A percentile compares a stretch with the other conserved stretches of the same genome.
Evolutionary conservation across 1,140 invertebrate species (phyloP).

Genomic region (Cecropterus lyciades): DNA sequence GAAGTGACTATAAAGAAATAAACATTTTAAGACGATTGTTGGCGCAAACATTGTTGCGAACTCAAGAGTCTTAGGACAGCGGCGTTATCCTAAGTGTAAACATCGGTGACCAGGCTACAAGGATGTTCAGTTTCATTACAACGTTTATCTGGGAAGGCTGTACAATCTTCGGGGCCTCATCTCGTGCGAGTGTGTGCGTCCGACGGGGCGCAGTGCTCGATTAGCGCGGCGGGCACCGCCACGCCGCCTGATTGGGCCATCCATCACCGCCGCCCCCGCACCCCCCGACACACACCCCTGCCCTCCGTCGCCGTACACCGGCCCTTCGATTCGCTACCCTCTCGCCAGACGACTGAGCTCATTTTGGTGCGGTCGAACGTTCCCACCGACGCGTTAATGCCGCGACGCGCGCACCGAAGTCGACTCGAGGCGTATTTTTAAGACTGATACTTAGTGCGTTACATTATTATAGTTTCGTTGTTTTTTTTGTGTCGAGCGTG

Average conservation of each 20-base stretch:
- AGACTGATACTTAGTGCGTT: slow-evolving; percentile 80
- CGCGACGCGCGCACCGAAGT: slow-evolving; percentile 69
- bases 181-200: slow-evolving; percentile 53
- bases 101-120: slow-evolving; percentile 24
- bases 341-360: slow-evolving; percentile 31
- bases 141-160: slow-evolving; percentile 22
- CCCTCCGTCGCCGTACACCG: slow-evolving; percentile 45
- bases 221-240: slow-evolving; percentile 73
- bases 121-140: slow-evolving; percentile 17
- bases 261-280: slow-evolving; percentile 69
- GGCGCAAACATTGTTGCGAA: too few species aligned
- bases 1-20: too few species aligned
- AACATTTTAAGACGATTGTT: too few species aligned
- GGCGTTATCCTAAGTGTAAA: background rate
- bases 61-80: too few species aligned
- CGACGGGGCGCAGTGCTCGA: slow-evolving; percentile 73
- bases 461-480: slow-evolving; percentile 76
- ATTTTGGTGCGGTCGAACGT: slow-evolving; percentile 6
- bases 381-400: slow-evolving; percentile 65
- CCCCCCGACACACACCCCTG: slow-evolving; percentile 45
- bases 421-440: slow-evolving; percentile 74
- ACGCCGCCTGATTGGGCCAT: slow-evolving; percentile 82
- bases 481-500: slow-evolving; percentile 65
- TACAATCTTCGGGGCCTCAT: slow-evolving; percentile 17
- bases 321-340: slow-evolving; percentile 26